phyloP scores from a whole-genome alignment of 2,797 vertebrate species.

The Masticophis lateralis region DNA sequence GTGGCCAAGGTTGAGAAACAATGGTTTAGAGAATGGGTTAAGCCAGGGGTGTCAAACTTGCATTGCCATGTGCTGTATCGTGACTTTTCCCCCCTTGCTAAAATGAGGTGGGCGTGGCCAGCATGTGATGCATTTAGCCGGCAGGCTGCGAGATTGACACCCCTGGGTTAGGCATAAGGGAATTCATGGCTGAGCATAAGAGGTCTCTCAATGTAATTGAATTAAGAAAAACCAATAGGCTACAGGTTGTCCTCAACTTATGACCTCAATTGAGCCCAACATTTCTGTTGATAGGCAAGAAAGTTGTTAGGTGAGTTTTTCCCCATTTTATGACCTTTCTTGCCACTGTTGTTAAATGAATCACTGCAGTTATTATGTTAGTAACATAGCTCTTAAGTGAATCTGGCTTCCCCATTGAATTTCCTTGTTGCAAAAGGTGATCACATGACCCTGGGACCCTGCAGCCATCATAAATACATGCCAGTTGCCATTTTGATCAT shows the following conservation, averaged over 20 bases:
- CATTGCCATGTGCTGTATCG: fast-evolving
- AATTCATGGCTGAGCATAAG: not conserved
- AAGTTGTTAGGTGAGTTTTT: not conserved
- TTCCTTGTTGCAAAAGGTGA: not conserved
- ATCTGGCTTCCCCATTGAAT: not conserved
- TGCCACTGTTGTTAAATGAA: not conserved
- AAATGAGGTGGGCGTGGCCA: too few species aligned
- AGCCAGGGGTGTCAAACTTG: not conserved
- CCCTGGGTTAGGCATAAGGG: not conserved
- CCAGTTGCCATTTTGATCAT: not conserved
- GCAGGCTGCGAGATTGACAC: too few species aligned
- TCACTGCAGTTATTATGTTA: not conserved
- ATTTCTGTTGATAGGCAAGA: not conserved
- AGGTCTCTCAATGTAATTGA: not conserved
- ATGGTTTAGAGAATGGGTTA: not conserved
- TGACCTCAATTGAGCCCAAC: not conserved
- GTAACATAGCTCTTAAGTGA: not conserved
- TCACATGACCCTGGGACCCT: not conserved
- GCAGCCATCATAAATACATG: not conserved
- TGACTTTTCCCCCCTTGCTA: too few species aligned
- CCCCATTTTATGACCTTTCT: too few species aligned
- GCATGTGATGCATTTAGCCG: too few species aligned
- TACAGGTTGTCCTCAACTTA: not conserved
- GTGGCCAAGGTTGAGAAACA: not conserved
- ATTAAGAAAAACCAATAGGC: not conserved